phyloP scores from a whole-genome alignment of 35 echinoderm and acorn worm genomes.

The Heliocidaris tuberculata region DNA sequence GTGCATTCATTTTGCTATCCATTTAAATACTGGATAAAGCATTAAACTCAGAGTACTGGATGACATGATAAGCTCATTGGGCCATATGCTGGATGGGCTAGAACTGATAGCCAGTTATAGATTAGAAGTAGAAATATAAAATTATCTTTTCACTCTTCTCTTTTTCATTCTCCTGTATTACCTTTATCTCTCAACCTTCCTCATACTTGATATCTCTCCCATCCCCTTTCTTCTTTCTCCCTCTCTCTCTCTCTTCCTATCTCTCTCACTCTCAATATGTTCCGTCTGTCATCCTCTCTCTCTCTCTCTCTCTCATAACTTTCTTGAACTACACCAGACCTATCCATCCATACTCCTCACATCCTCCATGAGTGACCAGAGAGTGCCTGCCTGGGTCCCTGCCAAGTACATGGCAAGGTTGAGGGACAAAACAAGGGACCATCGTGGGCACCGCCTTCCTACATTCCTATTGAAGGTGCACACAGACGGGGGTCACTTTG shows the following conservation, averaged over 20 bases:
- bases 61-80: too few relatives aligned
- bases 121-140: too few relatives aligned
- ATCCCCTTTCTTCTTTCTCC: not conserved
- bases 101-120: too few relatives aligned
- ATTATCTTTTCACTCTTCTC: too few relatives aligned
- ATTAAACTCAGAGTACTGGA: too few relatives aligned
- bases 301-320: not conserved
- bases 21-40: too few relatives aligned
- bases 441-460: not conserved
- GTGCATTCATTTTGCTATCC: too few relatives aligned
- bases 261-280: not conserved
- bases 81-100: too few relatives aligned
- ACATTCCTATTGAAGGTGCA: slow-evolving; percentile 42
- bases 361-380: slow-evolving; percentile 42
- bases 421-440: slow-evolving; percentile 7
- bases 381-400: slow-evolving; percentile 56
- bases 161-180: too few relatives aligned
- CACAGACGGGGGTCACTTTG: slow-evolving; percentile 58
- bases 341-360: slow-evolving; percentile 69
- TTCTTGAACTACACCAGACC: not conserved
- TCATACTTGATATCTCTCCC: too few relatives aligned
- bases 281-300: not conserved
- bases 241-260: not conserved
- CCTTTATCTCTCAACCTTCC: too few relatives aligned
- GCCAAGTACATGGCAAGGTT: slow-evolving; percentile 65